Percentiles rank a stretch among this genome's conserved stretches.
These are phyloP conservation scores for Semnopithecus entellus DNA, from an alignment of 2,113 vertebrate genomes.

Conservation along the genomic window DNA sequence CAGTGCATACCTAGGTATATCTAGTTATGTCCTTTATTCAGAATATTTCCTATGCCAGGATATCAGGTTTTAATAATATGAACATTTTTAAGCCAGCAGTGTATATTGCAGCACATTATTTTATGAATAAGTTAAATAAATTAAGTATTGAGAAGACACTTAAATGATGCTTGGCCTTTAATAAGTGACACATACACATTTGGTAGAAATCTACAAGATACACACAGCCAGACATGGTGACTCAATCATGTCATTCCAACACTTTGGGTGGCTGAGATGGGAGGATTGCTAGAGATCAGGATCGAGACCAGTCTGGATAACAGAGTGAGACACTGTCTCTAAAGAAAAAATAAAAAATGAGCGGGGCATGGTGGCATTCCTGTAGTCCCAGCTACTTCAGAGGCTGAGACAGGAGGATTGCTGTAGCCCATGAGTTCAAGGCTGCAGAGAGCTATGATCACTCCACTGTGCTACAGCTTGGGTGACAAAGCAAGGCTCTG, in stretches of 20 bases:
- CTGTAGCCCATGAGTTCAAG: not conserved
- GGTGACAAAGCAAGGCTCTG: not conserved
- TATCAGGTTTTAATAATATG: not conserved
- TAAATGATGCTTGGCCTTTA: not conserved
- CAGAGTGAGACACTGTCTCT: not conserved
- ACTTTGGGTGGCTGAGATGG: too few species aligned
- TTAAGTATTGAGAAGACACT: not conserved
- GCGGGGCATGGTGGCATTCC: not conserved
- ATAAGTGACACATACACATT: not conserved
- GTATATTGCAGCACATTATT: not conserved
- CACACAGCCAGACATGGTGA: too few species aligned
- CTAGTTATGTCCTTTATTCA: not conserved
- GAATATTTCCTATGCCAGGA: not conserved
- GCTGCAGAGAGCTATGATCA: not conserved
- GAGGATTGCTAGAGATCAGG: too few species aligned
- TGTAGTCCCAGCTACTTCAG: not conserved
- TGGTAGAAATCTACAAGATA: not conserved
- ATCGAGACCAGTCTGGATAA: too few species aligned
- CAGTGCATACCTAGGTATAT: not conserved
- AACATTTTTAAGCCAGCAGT: not conserved
- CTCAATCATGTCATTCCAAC: too few species aligned
- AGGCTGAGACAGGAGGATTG: not conserved
- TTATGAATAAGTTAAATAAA: not conserved
- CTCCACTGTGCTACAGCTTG: too few species aligned
- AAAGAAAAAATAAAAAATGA: not conserved